Evolutionary conservation across 2,797 vertebrate species (phyloP).

Genomic region (Megaceryle alcyon): DNA sequence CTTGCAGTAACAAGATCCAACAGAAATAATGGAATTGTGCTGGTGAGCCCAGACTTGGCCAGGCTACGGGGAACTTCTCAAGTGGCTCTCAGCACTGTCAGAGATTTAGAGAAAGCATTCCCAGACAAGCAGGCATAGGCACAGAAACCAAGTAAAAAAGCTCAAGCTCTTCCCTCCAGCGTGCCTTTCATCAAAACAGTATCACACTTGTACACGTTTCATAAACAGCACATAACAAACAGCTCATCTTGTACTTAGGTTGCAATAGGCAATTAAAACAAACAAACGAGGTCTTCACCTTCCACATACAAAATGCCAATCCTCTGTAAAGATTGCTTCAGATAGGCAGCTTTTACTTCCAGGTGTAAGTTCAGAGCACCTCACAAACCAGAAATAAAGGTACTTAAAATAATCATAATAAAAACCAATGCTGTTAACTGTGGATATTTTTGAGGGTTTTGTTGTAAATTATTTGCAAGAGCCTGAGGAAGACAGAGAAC

Average conservation of each 20-base stretch:
- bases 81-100: neutral
- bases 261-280: neutral
- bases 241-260: neutral
- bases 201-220: neutral
- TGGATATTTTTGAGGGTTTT: neutral
- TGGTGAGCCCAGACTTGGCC: neutral
- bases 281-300: neutral
- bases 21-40: constrained; percentile 28
- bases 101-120: neutral
- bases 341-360: neutral
- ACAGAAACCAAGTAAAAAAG: neutral
- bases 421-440: neutral
- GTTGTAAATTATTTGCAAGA: neutral
- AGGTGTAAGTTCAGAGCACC: neutral
- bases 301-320: neutral
- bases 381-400: neutral
- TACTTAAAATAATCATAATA: neutral
- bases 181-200: neutral
- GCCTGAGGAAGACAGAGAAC: neutral
- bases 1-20: neutral
- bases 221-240: neutral
- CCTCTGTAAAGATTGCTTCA: neutral
- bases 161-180: neutral
- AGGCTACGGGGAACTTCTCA: neutral
- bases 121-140: neutral